Percentiles rank a stretch among this genome's conserved stretches.
Conservation (phyloP, 2,113 vertebrate genomes). For the Tupaia tana region DNA sequence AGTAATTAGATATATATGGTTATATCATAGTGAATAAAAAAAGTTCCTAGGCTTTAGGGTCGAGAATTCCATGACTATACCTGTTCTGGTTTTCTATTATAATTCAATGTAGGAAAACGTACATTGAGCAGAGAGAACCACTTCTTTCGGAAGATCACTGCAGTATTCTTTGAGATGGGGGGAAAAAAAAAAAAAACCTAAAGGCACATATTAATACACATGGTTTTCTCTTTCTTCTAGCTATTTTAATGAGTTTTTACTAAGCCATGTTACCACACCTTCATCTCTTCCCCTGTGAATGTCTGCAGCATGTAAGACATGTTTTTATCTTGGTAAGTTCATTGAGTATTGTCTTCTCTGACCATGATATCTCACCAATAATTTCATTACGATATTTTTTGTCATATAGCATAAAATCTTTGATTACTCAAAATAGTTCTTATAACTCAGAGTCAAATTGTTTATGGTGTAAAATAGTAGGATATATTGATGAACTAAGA, state of each 20-base stretch:
- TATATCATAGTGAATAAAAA: neutral
- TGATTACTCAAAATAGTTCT: conserved; percentile 42
- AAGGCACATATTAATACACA: neutral
- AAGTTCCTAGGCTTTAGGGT: conserved; percentile 33
- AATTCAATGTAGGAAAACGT: conserved; percentile 48
- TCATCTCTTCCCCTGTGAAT: neutral
- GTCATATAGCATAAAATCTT: neutral
- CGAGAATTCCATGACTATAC: neutral
- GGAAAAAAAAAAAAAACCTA: conserved; percentile 32
- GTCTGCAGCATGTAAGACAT: neutral
- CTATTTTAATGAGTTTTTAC: neutral
- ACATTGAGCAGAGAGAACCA: neutral
- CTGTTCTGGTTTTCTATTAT: conserved; percentile 25
- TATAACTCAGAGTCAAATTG: conserved; percentile 42
- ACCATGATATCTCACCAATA: neutral
- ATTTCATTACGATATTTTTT: conserved; percentile 2
- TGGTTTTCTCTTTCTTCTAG: neutral
- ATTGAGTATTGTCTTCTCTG: neutral
- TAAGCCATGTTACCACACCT: neutral
- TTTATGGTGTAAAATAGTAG: conserved; percentile 24
- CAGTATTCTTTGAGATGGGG: conserved; percentile 22
- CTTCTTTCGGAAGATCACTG: conserved; percentile 19
- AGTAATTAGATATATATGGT: neutral
- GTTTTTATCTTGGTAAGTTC: neutral
- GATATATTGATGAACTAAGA: conserved; percentile 1